Evolutionary conservation across 2,113 vertebrate species (phyloP).

Genomic region (Malurus melanocephalus): DNA sequence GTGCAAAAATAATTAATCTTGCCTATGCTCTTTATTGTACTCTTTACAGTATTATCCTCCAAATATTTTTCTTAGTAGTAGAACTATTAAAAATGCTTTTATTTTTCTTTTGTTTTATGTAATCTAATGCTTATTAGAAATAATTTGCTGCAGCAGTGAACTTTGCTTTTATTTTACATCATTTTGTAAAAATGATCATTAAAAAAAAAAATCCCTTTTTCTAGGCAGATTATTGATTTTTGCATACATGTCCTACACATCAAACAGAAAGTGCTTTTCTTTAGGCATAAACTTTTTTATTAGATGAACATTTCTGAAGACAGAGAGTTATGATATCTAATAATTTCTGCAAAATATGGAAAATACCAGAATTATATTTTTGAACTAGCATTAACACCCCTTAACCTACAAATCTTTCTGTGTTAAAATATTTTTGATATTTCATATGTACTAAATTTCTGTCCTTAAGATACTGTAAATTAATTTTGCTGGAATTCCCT

Average conservation of each 20-base stretch:
- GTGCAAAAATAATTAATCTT: background rate
- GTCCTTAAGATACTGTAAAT: background rate
- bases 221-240: background rate
- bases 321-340: background rate
- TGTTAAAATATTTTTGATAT: background rate
- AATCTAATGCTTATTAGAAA: background rate
- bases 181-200: background rate
- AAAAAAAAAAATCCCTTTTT: background rate
- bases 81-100: background rate
- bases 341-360: background rate
- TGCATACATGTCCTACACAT: background rate
- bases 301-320: background rate
- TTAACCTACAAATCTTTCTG: background rate
- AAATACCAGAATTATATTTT: background rate
- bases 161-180: background rate
- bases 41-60: background rate
- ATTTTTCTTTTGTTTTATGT: background rate
- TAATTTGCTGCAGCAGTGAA: background rate
- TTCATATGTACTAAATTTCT: background rate
- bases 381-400: fast-evolving
- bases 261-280: background rate
- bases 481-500: background rate
- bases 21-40: background rate
- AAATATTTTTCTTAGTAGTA: background rate
- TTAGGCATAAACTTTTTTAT: background rate